Conservation (phyloP, 2,113 vertebrate species). For the Edolisoma coerulescens region DNA sequence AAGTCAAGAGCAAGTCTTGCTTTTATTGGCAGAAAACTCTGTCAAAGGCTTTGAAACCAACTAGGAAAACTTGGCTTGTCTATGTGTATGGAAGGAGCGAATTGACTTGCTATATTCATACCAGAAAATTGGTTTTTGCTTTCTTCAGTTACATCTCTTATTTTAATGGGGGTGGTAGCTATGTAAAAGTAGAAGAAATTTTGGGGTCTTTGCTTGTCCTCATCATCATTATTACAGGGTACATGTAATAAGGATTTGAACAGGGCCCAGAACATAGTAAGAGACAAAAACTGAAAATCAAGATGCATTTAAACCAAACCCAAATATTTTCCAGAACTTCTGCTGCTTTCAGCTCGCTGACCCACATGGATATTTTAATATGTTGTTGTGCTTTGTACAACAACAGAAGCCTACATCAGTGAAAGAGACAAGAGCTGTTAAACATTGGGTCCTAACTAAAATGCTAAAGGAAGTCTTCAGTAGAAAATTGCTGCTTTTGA, state of each 20-base stretch:
- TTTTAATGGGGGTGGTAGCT: neutral
- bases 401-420: neutral
- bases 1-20: neutral
- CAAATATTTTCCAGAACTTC: neutral
- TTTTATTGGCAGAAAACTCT: neutral
- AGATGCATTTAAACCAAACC: neutral
- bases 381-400: neutral
- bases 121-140: neutral
- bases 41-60: neutral
- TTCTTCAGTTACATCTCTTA: neutral
- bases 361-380: rapidly evolving
- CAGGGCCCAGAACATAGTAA: neutral
- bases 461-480: neutral
- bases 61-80: neutral
- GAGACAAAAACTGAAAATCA: neutral
- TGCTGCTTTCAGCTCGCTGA: neutral
- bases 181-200: neutral
- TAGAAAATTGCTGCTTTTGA: neutral
- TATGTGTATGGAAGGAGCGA: neutral
- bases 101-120: neutral
- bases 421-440: neutral
- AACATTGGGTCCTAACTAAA: neutral
- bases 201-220: neutral
- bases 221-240: neutral
- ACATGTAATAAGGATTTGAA: neutral